Evolutionary conservation across 2,888 invertebrate species (phyloP).

Genomic region (Sinohyriopsis cumingii): DNA sequence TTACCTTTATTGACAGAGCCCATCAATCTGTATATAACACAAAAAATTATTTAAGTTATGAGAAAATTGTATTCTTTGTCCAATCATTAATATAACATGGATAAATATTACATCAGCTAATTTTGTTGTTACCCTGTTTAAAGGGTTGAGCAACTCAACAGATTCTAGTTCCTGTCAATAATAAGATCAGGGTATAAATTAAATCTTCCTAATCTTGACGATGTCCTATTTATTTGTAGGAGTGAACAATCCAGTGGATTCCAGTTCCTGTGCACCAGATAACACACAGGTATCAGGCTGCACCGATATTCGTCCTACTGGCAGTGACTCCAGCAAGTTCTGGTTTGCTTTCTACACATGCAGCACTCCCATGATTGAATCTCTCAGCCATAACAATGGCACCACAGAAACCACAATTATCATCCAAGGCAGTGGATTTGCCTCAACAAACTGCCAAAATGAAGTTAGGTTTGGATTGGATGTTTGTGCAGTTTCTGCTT

Average conservation of each 20-base stretch:
- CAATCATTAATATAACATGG: slow-evolving; percentile 11
- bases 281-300: slow-evolving; percentile 30
- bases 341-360: slow-evolving; percentile 46
- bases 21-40: too few species aligned
- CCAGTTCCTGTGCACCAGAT: slow-evolving; percentile 32
- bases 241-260: slow-evolving; percentile 29
- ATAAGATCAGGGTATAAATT: too few species aligned
- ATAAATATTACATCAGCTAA: too few species aligned
- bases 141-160: slow-evolving; percentile 37
- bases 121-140: slow-evolving; percentile 4
- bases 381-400: slow-evolving; percentile 36
- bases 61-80: slow-evolving; percentile 5
- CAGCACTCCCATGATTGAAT: slow-evolving; percentile 37
- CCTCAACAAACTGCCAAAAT: slow-evolving; percentile 44
- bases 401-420: slow-evolving; percentile 39
- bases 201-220: not conserved
- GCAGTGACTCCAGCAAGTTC: slow-evolving; percentile 32
- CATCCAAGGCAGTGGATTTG: slow-evolving; percentile 46
- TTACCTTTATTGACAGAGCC: too few species aligned
- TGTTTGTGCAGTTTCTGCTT: slow-evolving; percentile 21
- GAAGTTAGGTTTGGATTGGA: slow-evolving; percentile 43
- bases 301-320: slow-evolving; percentile 23
- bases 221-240: slow-evolving; percentile 30
- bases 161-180: slow-evolving; percentile 26
- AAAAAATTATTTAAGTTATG: too few species aligned